Evolutionary conservation across 1,140 invertebrate species (phyloP), one percentile per base, ranked within the genome.

Genomic region (Eueides isabella): DNA sequence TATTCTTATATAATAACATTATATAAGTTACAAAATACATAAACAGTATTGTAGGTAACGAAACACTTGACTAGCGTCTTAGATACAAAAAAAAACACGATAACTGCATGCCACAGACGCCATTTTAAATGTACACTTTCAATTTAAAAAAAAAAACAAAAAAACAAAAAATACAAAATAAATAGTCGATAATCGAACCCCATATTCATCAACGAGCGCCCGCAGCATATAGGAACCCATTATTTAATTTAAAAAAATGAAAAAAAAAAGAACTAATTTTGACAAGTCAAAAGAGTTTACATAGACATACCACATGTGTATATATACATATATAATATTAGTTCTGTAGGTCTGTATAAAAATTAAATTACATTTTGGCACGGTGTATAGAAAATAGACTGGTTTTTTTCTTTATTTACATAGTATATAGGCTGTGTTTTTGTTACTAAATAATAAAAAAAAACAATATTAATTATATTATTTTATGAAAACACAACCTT

Each of bases 1-100:
- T 84, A 89, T 83, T 89, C 90, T 90, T 90, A 92, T 89, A 86
- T 87, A 91, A 86, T 87, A 91, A 86, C 80, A 89, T 86, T 61
- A 85, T 89, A 89, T 92, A 90, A 92, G 90, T 90, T 92, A 92
- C 81, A 90, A 87, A 90, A 89, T 90, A 90, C 85, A 89, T 87
- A 92, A 86, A 89, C 83, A 90, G 86, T 87, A 85, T 38, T 89
- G 86, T 89, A 92, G 90, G 90, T 92, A 92, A 92, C 90, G 85
- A 92, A 92, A 90, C 84, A 83, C 86, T 85, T 92, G 90, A 90
- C 90, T 92, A 92, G 90, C 88, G 87, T 86, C 87, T 82, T 79
- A 83, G 79, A 87, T 75, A 88, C 74, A 83, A 80, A 78, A 76
- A 79, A 79, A 69, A 67, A 71, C 66, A 33, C 19, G 61, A 67